Evolutionary conservation across 2,797 vertebrate species (phyloP).

Genomic region (Rallus crepitans): DNA sequence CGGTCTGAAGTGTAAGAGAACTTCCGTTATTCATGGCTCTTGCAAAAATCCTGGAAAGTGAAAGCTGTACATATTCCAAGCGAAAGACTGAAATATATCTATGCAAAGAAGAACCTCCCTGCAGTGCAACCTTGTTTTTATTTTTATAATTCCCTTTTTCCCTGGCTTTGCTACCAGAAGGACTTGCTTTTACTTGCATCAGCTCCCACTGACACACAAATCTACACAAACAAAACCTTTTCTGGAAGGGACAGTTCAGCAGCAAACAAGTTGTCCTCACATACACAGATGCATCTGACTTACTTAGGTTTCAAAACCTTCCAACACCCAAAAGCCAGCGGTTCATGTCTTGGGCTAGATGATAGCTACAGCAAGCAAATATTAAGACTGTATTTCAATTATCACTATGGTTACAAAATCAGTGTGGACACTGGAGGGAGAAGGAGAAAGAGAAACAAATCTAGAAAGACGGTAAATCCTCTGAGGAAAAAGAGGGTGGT

Average conservation of each 20-base stretch:
- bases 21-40: slow-evolving; percentile 35
- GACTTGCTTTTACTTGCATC: slow-evolving; percentile 29
- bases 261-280: background rate
- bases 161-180: background rate
- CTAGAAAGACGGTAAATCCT: slow-evolving; percentile 85
- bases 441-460: slow-evolving; percentile 83
- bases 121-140: background rate
- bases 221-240: background rate
- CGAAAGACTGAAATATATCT: slow-evolving; percentile 49
- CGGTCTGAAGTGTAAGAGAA: slow-evolving; percentile 35
- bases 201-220: background rate
- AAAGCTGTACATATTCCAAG: slow-evolving; percentile 62
- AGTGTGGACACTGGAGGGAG: slow-evolving; percentile 71
- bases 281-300: background rate
- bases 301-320: slow-evolving; percentile 44
- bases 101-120: slow-evolving; percentile 52
- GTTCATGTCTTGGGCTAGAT: slow-evolving; percentile 45
- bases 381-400: slow-evolving; percentile 72
- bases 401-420: slow-evolving; percentile 76
- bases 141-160: slow-evolving; percentile 30
- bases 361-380: slow-evolving; percentile 66
- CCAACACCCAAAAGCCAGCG: slow-evolving; percentile 54
- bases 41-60: slow-evolving; percentile 64
- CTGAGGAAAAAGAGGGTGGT: slow-evolving; percentile 66
- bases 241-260: background rate